A percentile compares a stretch with the other conserved stretches of the same genome.
Conservation (phyloP, 2,888 invertebrate genomes). For the Sturmia bella region DNA sequence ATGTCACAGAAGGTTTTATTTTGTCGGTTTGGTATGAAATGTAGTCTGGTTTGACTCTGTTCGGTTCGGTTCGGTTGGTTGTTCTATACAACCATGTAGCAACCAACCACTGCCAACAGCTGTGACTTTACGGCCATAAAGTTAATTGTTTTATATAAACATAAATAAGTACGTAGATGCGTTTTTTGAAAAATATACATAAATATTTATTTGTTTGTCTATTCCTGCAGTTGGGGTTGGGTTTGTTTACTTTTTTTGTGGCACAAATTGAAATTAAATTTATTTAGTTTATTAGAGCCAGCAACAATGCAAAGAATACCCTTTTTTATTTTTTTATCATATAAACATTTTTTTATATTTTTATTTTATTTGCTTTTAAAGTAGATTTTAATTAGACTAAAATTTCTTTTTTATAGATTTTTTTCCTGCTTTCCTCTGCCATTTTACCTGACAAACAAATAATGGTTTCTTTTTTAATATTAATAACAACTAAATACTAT, state of each 20-base stretch:
- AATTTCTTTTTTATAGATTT: neutral
- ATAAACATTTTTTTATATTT: neutral
- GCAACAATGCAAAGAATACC: neutral
- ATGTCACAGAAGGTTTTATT: slow-evolving; percentile 16
- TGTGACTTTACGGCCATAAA: slow-evolving; percentile 58
- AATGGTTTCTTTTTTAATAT: neutral
- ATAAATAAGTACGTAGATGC: neutral
- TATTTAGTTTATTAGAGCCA: slow-evolving; percentile 33
- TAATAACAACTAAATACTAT: slow-evolving; percentile 2
- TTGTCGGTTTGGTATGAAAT: slow-evolving; percentile 7
- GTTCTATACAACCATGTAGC: neutral
- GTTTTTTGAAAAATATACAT: slow-evolving; percentile 11
- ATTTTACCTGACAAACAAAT: slow-evolving; percentile 14
- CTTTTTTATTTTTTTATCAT: neutral
- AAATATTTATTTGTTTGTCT: slow-evolving; percentile 2
- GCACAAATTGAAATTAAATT: slow-evolving; percentile 24
- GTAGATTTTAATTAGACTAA: slow-evolving; percentile 35
- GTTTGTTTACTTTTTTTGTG: slow-evolving; percentile 16
- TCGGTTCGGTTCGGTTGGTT: slow-evolving; percentile 10
- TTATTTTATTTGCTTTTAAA: neutral
- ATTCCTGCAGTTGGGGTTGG: slow-evolving; percentile 3
- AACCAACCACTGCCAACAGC: slow-evolving; percentile 22
- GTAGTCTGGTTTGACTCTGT: neutral
- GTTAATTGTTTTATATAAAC: slow-evolving; percentile 51
- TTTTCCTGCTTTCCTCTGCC: neutral